Conservation (phyloP, 2,797 vertebrate species). For the Muraenolepis orangiensis region DNA sequence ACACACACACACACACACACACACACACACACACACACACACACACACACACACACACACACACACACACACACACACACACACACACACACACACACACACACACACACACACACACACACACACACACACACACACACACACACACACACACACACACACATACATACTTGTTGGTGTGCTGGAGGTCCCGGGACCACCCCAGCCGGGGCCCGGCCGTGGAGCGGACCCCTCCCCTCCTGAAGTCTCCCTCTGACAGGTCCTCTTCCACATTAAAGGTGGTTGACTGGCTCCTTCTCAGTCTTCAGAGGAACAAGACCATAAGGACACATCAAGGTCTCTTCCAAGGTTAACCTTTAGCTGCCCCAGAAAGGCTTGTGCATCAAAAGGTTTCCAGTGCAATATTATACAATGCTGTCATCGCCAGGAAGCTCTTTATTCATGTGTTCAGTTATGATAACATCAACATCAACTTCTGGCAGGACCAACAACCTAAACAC, state of each 20-base stretch:
- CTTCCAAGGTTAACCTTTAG: neutral
- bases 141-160: conserved; percentile 29
- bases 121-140: no score
- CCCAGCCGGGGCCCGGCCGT: conserved; percentile 92
- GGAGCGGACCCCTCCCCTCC: conserved; percentile 91
- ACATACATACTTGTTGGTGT: conserved; percentile 76
- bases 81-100: no score
- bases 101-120: no score
- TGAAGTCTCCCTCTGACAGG: conserved; percentile 87
- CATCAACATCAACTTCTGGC: no score
- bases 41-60: no score
- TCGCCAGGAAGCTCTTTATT: no score
- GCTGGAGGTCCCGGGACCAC: conserved; percentile 94
- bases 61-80: no score
- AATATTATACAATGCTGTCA: neutral
- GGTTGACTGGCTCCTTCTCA: conserved; percentile 94
- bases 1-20: neutral
- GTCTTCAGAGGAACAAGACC: conserved; percentile 60
- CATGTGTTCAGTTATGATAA: neutral
- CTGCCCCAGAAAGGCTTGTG: neutral
- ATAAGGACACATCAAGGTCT: neutral
- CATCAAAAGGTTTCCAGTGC: neutral
- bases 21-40: neutral
- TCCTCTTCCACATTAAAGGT: conserved; percentile 94
- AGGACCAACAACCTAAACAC: no score